Percentiles rank a stretch among this genome's conserved stretches.
phyloP scores from a whole-genome alignment of 2,888 invertebrate species.

The Drosophila atripex region DNA sequence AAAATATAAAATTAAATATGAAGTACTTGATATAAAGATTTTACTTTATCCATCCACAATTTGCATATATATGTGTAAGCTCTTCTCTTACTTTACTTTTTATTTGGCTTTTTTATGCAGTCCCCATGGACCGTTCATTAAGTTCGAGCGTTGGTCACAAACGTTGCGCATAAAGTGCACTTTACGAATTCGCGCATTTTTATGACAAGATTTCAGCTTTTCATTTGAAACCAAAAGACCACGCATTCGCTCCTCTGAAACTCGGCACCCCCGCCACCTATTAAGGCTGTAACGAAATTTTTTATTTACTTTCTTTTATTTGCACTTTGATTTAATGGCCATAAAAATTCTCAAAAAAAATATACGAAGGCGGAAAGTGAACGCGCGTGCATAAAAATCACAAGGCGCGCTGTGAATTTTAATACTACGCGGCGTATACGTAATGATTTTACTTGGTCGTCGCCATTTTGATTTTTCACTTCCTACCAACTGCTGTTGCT shows the following conservation, averaged over 20 bases:
- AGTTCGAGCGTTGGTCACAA: slow-evolving; percentile 32
- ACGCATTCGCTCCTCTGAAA: slow-evolving; percentile 12
- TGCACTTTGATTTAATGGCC: slow-evolving; percentile 75
- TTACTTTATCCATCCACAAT: not conserved
- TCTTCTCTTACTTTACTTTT: not conserved
- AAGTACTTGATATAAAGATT: not conserved
- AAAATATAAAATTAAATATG: not conserved
- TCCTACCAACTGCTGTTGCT: slow-evolving; percentile 16
- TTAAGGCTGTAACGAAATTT: slow-evolving; percentile 58
- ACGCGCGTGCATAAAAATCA: slow-evolving; percentile 57
- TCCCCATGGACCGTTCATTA: slow-evolving; percentile 21
- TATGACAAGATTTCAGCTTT: slow-evolving; percentile 71
- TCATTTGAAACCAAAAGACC: slow-evolving; percentile 59
- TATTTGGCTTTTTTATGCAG: slow-evolving; percentile 35
- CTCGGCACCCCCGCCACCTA: slow-evolving; percentile 20
- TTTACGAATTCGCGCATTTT: slow-evolving; percentile 78
- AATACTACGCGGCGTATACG: slow-evolving; percentile 69
- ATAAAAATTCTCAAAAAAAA: slow-evolving; percentile 50
- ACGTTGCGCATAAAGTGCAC: slow-evolving; percentile 58
- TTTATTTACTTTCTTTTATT: slow-evolving; percentile 76
- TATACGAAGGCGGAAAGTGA: slow-evolving; percentile 36
- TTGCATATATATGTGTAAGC: not conserved
- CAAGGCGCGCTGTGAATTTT: slow-evolving; percentile 70
- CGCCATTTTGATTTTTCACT: slow-evolving; percentile 49
- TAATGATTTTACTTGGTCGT: slow-evolving; percentile 59